These are phyloP conservation scores for Lordiphosa clarofinis DNA, from an alignment of 1,140 invertebrate genomes.

Conservation along the genomic window DNA sequence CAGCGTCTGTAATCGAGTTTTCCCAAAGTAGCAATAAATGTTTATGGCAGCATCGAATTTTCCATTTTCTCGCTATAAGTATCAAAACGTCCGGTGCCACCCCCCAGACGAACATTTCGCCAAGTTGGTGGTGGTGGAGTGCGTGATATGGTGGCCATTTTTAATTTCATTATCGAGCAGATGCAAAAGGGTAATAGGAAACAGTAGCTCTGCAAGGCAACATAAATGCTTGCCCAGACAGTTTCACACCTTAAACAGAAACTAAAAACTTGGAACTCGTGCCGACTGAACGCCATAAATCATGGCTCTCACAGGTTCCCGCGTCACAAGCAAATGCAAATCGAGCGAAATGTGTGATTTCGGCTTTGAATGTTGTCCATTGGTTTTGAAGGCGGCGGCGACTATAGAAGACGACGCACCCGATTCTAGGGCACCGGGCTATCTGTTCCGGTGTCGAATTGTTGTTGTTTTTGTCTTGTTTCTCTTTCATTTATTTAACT, in stretches of 20 bases:
- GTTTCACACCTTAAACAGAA: conserved; percentile 26
- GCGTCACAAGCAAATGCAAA: conserved; percentile 69
- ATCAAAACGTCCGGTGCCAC: conserved; percentile 69
- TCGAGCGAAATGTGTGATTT: conserved; percentile 71
- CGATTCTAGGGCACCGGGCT: conserved; percentile 44
- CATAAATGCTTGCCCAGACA: conserved; percentile 5
- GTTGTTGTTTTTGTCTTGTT: not conserved
- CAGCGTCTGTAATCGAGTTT: conserved; percentile 66
- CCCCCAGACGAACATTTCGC: conserved; percentile 17
- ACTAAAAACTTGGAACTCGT: conserved; percentile 14
- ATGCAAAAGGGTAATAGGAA: conserved; percentile 15
- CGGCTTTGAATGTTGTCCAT: conserved; percentile 33
- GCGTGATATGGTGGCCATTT: conserved; percentile 41
- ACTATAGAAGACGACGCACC: conserved; percentile 39
- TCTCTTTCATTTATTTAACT: conserved; percentile 33
- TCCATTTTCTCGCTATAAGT: conserved; percentile 76
- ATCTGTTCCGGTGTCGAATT: conserved; percentile 49
- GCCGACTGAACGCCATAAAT: conserved; percentile 48
- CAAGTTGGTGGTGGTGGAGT: conserved; percentile 17
- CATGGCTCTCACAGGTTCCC: conserved; percentile 12
- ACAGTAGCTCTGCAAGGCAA: conserved; percentile 32
- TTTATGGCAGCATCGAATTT: conserved; percentile 77
- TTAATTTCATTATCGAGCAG: conserved; percentile 40
- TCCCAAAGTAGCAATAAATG: conserved; percentile 75
- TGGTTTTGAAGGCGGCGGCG: conserved; percentile 23